Conservation (phyloP, 2,888 invertebrate species). For the Drosophila yooni region DNA sequence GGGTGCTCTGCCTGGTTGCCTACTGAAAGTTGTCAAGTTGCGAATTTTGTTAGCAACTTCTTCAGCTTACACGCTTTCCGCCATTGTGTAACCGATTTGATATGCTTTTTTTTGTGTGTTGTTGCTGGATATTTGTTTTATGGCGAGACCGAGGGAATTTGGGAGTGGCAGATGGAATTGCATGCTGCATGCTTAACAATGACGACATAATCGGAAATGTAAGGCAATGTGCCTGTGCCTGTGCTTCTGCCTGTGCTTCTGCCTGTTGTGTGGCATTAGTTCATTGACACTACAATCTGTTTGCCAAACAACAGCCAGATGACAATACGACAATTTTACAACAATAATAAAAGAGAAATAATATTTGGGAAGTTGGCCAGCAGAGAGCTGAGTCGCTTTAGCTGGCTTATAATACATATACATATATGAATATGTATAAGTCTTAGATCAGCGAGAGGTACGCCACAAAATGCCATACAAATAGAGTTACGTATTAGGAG, state of each 20-base stretch:
- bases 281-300: conserved; percentile 66
- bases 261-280: conserved; percentile 39
- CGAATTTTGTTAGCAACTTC: conserved; percentile 77
- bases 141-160: conserved; percentile 1
- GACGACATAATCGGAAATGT: conserved; percentile 70
- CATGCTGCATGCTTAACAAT: conserved; percentile 44
- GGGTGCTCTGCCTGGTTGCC: conserved; percentile 21
- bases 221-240: conserved; percentile 59
- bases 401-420: neutral
- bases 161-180: conserved; percentile 22
- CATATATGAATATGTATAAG: neutral
- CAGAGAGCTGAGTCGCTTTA: neutral
- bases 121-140: conserved; percentile 43
- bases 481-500: neutral
- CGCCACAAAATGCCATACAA: neutral
- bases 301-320: conserved; percentile 46
- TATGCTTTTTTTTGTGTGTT: conserved; percentile 27
- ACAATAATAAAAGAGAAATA: conserved; percentile 16
- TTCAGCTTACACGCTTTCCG: conserved; percentile 37
- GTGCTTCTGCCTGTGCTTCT: neutral
- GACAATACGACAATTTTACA: conserved; percentile 40
- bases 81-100: conserved; percentile 58
- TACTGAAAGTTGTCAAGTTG: conserved; percentile 64
- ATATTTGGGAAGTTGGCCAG: conserved; percentile 28
- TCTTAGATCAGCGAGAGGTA: conserved; percentile 4